These are phyloP conservation scores for Rhynchophorus ferrugineus DNA, from an alignment of 1,140 invertebrate species.

Conservation along the genomic window DNA sequence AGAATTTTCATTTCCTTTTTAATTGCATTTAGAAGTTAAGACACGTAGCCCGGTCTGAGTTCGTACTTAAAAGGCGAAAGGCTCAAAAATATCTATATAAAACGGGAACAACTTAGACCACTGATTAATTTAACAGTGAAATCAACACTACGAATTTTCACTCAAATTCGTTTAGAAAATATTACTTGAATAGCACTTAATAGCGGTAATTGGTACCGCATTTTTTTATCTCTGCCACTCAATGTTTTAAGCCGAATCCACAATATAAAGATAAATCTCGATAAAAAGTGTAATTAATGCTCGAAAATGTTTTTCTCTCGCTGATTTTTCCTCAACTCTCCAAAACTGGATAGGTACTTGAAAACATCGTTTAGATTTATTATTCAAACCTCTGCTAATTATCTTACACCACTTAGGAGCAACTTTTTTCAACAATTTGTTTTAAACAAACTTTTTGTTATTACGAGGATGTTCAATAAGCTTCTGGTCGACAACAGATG, in stretches of 20 bases:
- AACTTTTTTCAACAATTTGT: too few relatives aligned
- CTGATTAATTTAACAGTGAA: conserved; percentile 18
- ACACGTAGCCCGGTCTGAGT: conserved; percentile 21
- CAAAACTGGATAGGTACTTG: background rate
- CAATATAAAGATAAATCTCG: conserved; percentile 9
- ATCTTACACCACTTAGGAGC: too few relatives aligned
- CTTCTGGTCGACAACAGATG: too few relatives aligned
- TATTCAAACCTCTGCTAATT: too few relatives aligned
- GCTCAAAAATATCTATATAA: conserved; percentile 24
- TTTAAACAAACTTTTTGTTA: too few relatives aligned
- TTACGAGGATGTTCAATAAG: too few relatives aligned
- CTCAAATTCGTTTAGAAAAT: conserved; percentile 22
- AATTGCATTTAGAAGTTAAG: conserved; percentile 22
- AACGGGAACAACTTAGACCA: conserved; percentile 23
- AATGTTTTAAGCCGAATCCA: conserved; percentile 11
- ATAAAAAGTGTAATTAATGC: conserved; percentile 17
- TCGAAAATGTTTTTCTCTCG: conserved; percentile 8
- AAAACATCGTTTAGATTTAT: too few relatives aligned
- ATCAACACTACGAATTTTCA: conserved; percentile 19
- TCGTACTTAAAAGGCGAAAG: conserved; percentile 20
- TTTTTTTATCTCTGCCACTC: conserved; percentile 10
- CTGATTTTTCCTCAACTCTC: background rate
- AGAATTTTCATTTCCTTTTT: background rate
- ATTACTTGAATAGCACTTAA: conserved; percentile 24
- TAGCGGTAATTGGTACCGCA: conserved; percentile 13